A percentile compares a stretch with the other conserved stretches of the same genome.
Evolutionary conservation across 2,113 vertebrate species (phyloP).

Genomic region (Riparia riparia): DNA sequence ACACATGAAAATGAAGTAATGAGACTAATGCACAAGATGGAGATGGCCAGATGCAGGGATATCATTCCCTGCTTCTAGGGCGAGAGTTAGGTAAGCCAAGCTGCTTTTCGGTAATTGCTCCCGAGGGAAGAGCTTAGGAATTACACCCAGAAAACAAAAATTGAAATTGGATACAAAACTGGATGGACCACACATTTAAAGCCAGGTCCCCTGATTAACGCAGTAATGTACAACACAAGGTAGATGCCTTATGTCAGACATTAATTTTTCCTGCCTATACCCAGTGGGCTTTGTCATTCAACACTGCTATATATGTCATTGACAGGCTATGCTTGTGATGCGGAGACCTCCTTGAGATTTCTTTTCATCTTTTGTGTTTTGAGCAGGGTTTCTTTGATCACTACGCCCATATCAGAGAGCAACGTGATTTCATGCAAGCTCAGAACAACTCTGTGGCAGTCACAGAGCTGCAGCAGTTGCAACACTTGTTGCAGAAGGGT

Average conservation of each 20-base stretch:
- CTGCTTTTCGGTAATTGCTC: background rate
- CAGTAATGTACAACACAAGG: background rate
- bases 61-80: background rate
- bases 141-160: background rate
- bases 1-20: background rate
- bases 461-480: background rate
- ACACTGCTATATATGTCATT: background rate
- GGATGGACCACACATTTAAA: background rate
- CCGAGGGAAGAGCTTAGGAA: background rate
- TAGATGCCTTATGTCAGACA: background rate
- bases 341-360: background rate
- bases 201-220: background rate
- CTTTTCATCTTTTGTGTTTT: background rate
- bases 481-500: background rate
- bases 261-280: background rate
- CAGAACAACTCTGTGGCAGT: background rate
- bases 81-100: background rate
- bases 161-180: background rate
- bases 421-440: background rate
- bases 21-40: conserved; percentile 19
- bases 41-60: background rate
- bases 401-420: background rate
- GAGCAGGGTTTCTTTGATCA: background rate
- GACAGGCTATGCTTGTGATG: background rate
- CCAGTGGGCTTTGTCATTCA: background rate